Percentiles rank a stretch among this genome's conserved stretches.
Evolutionary conservation across 2,797 vertebrate genomes (phyloP).

Genomic region (Lophius americanus): DNA sequence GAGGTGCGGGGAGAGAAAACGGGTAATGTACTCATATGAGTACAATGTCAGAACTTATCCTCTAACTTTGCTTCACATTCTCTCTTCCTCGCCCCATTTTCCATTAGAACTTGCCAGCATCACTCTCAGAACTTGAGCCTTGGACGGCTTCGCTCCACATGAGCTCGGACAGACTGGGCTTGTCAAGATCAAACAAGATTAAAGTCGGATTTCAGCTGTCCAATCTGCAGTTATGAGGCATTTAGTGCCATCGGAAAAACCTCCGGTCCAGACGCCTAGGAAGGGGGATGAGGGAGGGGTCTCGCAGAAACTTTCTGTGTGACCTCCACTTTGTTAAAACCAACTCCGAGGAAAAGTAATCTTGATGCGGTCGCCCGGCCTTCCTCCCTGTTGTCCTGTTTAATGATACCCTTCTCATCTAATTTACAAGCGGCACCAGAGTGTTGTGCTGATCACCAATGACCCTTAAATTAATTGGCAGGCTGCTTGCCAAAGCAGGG

Average conservation of each 20-base stretch:
- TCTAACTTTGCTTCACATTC: conserved; percentile 27
- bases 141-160: conserved; percentile 34
- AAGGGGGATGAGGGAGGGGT: neutral
- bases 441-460: conserved; percentile 66
- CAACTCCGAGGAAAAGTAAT: conserved; percentile 15
- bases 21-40: no score
- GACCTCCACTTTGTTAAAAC: conserved; percentile 39
- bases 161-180: conserved; percentile 52
- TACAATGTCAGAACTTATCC: conserved; percentile 9
- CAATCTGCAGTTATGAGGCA: conserved; percentile 21
- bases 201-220: conserved; percentile 34
- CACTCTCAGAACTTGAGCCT: conserved; percentile 32
- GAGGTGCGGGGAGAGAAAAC: no score
- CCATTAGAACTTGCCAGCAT: conserved; percentile 32
- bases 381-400: conserved; percentile 41
- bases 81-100: conserved; percentile 2
- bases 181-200: conserved; percentile 47
- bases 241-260: conserved; percentile 6
- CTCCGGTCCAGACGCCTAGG: neutral
- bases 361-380: conserved; percentile 34
- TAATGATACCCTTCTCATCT: conserved; percentile 61
- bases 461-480: conserved; percentile 74
- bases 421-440: conserved; percentile 61
- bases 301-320: conserved; percentile 11
- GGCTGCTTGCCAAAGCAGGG: conserved; percentile 71